Evolutionary conservation across 2,888 invertebrate species (phyloP).

Genomic region (Athalia cordata): DNA sequence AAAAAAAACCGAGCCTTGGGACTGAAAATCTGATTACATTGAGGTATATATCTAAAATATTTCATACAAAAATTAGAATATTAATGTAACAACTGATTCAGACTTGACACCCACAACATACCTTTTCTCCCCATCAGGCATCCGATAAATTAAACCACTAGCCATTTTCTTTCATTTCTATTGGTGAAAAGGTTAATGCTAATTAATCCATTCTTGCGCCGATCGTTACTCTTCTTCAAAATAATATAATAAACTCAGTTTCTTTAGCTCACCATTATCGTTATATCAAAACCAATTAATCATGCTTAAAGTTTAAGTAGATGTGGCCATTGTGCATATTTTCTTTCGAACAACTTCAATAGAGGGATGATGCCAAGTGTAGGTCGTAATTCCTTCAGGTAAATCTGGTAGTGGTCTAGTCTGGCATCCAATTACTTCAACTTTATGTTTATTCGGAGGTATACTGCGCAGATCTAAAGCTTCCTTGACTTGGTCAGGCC

Average conservation of each 20-base stretch:
- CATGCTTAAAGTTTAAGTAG: slow-evolving; percentile 49
- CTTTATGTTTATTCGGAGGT: slow-evolving; percentile 68
- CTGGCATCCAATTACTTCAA: slow-evolving; percentile 68
- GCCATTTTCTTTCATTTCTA: no score
- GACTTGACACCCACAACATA: no score
- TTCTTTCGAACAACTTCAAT: slow-evolving; percentile 63
- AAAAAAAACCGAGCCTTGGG: no score
- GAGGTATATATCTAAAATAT: no score
- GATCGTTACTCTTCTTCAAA: no score
- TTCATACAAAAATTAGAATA: no score
- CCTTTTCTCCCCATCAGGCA: no score
- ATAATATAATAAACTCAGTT: background rate
- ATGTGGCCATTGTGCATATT: slow-evolving; percentile 61
- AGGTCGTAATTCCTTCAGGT: slow-evolving; percentile 50
- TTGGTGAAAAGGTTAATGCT: no score
- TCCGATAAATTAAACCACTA: no score
- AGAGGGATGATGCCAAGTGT: slow-evolving; percentile 61
- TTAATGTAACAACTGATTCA: no score
- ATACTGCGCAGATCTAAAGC: slow-evolving; percentile 70
- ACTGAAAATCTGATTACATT: no score
- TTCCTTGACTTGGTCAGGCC: slow-evolving; percentile 67
- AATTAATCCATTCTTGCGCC: no score
- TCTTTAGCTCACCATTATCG: background rate
- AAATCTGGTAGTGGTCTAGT: slow-evolving; percentile 60
- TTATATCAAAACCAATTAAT: slow-evolving; percentile 9